Evolutionary conservation across 2,888 invertebrate genomes (phyloP).

Genomic region (Syritta pipiens): DNA sequence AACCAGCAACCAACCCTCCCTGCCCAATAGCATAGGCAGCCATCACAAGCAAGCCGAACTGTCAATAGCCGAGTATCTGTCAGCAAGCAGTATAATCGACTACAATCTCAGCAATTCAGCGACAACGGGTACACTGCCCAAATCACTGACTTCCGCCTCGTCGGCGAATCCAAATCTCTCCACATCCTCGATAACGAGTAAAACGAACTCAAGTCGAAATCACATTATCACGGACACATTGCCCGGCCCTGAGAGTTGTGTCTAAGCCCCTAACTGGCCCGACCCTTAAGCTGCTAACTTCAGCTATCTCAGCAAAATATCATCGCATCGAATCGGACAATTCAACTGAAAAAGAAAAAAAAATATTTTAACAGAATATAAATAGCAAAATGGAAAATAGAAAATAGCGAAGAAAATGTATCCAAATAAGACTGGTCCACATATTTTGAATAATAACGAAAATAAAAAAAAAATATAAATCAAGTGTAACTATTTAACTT

Average conservation of each 20-base stretch:
- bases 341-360: conserved; percentile 27
- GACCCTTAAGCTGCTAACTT: background rate
- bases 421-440: conserved; percentile 68
- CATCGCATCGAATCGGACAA: conserved; percentile 66
- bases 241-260: conserved; percentile 94
- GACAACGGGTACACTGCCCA: conserved; percentile 71
- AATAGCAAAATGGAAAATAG: conserved; percentile 36
- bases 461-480: conserved; percentile 1
- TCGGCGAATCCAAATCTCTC: conserved; percentile 51
- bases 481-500: conserved; percentile 54
- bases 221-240: conserved; percentile 91
- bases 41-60: conserved; percentile 72
- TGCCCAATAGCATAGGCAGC: conserved; percentile 64
- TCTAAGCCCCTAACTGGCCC: conserved; percentile 80
- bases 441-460: conserved; percentile 59
- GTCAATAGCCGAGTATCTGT: conserved; percentile 76
- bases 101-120: conserved; percentile 77
- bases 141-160: conserved; percentile 34
- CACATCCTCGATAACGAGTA: conserved; percentile 75
- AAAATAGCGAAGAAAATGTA: conserved; percentile 45
- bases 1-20: conserved; percentile 56
- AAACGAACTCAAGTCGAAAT: conserved; percentile 82
- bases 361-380: background rate
- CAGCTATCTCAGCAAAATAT: conserved; percentile 42
- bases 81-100: conserved; percentile 78